Evolutionary conservation across 2,888 invertebrate species (phyloP), one percentile per base, ranked within the genome.

Genomic region (Harmothoe impar): DNA sequence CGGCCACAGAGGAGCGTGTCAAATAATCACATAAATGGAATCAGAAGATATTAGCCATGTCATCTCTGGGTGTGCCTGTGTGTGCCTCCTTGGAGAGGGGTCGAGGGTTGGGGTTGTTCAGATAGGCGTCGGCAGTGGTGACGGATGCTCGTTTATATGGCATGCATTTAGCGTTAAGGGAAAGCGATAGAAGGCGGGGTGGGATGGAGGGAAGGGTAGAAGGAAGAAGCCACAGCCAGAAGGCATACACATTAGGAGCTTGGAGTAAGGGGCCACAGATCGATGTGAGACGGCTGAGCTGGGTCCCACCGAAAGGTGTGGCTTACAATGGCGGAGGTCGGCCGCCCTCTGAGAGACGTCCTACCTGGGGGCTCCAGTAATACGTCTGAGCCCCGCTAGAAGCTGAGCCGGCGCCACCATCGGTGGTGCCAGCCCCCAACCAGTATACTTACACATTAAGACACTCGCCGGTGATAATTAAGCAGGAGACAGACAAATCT

Each of bases 241-340:
- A 77, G 77, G 77, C 77, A 77, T 77, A 77, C 77, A 77, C 77
- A 77, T 77, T 77, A 77, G 77, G 77, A 77, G 77, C 77, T 77
- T 77, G 77, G 31, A 77, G 77, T 15, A 29, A 77, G 17, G 31
- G 77, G 29, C 5, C 29, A 77, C 20, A 25, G 25, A 77, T 77
- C 77, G 29, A 77, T 81, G 81, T n/a, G 25, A 81, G 81, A 33
- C 25, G 81, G 33, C 43, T 81, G 81, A 81, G 81, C 81, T 25
- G 77, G 25, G 77, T n/a, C 62, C 72, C 43, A 77, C 3, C 20
- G 43, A 81, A 43, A 81, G 81, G 81, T 81, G 81, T 81, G 81
- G 33, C 81, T 81, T 33, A 81, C 81, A 81, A 81, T 81, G n/a
- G 81, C n/a, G 35, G 81, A 77, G 81, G 81, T 77, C 77, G 77